These are phyloP conservation scores for Stenichneumon culpator DNA, from an alignment of 2,888 invertebrate genomes.

Conservation along the genomic window DNA sequence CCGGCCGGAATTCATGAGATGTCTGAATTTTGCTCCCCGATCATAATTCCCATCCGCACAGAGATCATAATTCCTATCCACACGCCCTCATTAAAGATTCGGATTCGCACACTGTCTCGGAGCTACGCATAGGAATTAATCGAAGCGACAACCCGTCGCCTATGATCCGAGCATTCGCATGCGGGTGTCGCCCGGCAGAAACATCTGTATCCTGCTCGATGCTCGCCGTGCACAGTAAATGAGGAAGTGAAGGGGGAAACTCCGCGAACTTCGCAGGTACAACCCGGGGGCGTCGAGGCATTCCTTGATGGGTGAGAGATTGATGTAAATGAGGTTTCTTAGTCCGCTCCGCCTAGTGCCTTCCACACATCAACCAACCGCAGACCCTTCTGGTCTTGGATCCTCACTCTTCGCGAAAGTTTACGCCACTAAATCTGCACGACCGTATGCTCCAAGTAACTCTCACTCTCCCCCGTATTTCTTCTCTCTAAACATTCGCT, in stretches of 20 bases:
- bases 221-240: not conserved
- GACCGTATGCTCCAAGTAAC: slow-evolving; percentile 26
- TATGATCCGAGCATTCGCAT: not conserved
- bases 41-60: not conserved
- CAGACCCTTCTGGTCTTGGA: slow-evolving; percentile 36
- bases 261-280: slow-evolving; percentile 42
- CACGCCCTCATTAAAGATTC: not conserved
- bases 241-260: slow-evolving; percentile 19
- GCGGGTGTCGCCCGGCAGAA: not conserved
- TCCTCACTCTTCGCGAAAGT: slow-evolving; percentile 27
- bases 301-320: slow-evolving; percentile 59
- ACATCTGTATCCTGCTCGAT: not conserved
- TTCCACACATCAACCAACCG: slow-evolving; percentile 40
- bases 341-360: slow-evolving; percentile 56
- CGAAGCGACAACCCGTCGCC: not conserved
- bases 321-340: slow-evolving; percentile 69
- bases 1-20: not conserved
- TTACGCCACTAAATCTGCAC: slow-evolving; percentile 56
- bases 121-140: slow-evolving; percentile 23
- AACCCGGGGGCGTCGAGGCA: slow-evolving; percentile 36
- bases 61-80: not conserved
- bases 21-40: not conserved
- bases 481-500: slow-evolving; percentile 1
- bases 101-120: not conserved
- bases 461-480: slow-evolving; percentile 20